Conservation (phyloP, 2,888 invertebrate species). For the Beris morrisii region DNA sequence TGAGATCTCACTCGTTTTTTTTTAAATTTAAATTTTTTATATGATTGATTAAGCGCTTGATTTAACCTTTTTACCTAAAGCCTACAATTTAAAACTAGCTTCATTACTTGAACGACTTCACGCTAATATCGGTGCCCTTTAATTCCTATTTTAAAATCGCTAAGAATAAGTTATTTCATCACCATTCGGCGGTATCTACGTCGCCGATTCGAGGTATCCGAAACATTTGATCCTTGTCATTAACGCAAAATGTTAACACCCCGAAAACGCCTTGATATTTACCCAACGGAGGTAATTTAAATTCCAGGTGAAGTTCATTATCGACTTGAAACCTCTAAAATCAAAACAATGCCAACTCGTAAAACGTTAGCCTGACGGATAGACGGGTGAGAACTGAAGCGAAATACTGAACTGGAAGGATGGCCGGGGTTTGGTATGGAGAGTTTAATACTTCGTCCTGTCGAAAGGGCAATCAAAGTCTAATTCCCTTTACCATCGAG, state of each 20-base stretch:
- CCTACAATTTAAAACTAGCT: too few species aligned
- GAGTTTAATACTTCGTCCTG: slow-evolving; percentile 17
- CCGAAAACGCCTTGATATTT: slow-evolving; percentile 25
- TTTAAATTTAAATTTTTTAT: too few species aligned
- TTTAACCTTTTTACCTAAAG: too few species aligned
- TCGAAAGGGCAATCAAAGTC: slow-evolving; percentile 27
- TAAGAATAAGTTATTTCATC: slow-evolving; percentile 19
- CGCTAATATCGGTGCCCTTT: too few species aligned
- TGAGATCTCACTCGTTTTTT: too few species aligned
- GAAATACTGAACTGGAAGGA: background rate
- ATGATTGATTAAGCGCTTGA: too few species aligned
- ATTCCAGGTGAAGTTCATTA: slow-evolving; percentile 39
- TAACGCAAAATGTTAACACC: slow-evolving; percentile 35
- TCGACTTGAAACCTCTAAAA: slow-evolving; percentile 32
- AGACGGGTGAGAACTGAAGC: slow-evolving; percentile 10
- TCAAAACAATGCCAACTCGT: slow-evolving; percentile 37
- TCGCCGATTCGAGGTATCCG: slow-evolving; percentile 16
- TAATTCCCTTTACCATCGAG: slow-evolving; percentile 19
- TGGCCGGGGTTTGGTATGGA: background rate
- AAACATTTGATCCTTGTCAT: slow-evolving; percentile 29
- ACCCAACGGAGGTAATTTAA: slow-evolving; percentile 35
- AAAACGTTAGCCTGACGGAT: slow-evolving; percentile 12
- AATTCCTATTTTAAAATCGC: background rate
- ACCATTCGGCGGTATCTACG: background rate
- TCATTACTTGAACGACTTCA: too few species aligned